Evolutionary conservation across 53 echinoderm and acorn worm genomes (phyloP).

Genomic region (Patiria pectinifera): DNA sequence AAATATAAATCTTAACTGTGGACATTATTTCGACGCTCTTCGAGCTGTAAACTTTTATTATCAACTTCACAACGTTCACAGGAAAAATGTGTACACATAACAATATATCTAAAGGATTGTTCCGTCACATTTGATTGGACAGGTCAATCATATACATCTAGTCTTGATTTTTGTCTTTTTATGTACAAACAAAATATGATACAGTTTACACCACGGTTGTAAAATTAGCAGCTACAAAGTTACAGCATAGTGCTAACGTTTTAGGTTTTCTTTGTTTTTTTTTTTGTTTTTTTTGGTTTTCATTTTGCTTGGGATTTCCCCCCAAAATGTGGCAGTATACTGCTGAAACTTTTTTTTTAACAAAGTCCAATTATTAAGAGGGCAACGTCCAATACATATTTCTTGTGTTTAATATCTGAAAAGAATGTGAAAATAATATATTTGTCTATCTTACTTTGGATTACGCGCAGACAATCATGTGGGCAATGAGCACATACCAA

Average conservation of each 20-base stretch:
- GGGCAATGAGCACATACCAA: too few species aligned
- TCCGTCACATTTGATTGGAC: not conserved
- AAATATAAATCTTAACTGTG: not conserved
- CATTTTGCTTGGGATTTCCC: too few species aligned
- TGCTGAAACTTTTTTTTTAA: too few species aligned
- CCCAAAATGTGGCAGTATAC: too few species aligned
- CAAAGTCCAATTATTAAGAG: too few species aligned
- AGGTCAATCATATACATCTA: constrained; percentile 51
- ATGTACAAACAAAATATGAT: constrained; percentile 39
- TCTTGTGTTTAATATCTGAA: too few species aligned
- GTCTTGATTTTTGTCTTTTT: constrained; percentile 6
- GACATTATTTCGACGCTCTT: not conserved
- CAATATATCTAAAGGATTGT: constrained; percentile 38
- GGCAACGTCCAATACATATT: too few species aligned
- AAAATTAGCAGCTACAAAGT: not conserved
- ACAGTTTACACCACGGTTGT: constrained; percentile 1
- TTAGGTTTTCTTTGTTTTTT: not conserved
- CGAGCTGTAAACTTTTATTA: constrained; percentile 36
- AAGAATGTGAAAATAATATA: too few species aligned
- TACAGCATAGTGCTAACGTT: not conserved
- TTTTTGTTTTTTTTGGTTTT: not conserved
- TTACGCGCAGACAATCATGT: too few species aligned
- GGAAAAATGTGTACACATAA: constrained; percentile 41
- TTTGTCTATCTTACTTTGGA: too few species aligned
- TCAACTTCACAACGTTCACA: constrained; percentile 62